These are phyloP conservation scores for Fregata magnificens DNA, from an alignment of 2,113 vertebrate species.

Conservation along the genomic window DNA sequence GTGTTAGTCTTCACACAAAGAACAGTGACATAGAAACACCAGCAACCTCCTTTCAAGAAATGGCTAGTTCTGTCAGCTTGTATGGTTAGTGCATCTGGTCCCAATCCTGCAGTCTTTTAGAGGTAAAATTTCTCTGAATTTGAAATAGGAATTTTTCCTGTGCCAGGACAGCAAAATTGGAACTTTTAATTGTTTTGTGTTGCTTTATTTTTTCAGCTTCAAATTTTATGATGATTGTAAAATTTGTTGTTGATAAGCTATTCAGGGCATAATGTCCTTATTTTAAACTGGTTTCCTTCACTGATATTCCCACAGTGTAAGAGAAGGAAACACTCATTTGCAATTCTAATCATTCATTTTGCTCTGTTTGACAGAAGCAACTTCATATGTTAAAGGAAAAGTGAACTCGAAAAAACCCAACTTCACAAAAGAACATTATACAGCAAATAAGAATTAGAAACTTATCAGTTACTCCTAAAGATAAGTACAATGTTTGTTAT, in stretches of 20 bases:
- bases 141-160: not conserved
- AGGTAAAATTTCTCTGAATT: not conserved
- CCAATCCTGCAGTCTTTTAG: not conserved
- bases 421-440: not conserved
- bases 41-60: not conserved
- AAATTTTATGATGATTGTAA: not conserved
- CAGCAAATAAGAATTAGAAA: not conserved
- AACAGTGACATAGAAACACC: not conserved
- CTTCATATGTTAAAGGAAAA: not conserved
- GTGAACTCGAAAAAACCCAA: not conserved
- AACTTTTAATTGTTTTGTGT: not conserved
- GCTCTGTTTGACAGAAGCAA: not conserved
- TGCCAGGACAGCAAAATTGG: not conserved
- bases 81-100: not conserved
- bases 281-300: not conserved
- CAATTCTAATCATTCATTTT: not conserved
- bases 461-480: not conserved
- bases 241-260: not conserved
- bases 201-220: not conserved
- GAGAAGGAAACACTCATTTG: not conserved
- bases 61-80: not conserved
- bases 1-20: not conserved
- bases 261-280: not conserved
- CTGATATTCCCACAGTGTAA: not conserved
- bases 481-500: not conserved